Evolutionary conservation across 1,140 invertebrate species (phyloP).

Genomic region (Cotesia typhae): DNA sequence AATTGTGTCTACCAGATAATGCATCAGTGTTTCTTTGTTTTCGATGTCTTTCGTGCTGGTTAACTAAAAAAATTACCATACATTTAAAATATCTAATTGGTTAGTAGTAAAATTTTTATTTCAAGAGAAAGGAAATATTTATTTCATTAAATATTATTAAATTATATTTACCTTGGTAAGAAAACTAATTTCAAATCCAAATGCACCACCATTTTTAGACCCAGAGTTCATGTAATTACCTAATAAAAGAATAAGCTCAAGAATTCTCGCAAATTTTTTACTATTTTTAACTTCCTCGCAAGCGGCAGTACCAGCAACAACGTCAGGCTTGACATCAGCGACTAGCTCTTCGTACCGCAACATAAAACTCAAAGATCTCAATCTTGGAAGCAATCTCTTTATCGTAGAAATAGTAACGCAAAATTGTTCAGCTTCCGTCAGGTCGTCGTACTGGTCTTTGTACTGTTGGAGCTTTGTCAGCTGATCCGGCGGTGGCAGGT

Average conservation of each 20-base stretch:
- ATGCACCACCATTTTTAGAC: slow-evolving; percentile 90
- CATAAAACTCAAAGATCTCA: slow-evolving; percentile 92
- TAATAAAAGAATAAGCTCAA: slow-evolving; percentile 89
- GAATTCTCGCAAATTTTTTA: slow-evolving; percentile 87
- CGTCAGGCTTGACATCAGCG: slow-evolving; percentile 92
- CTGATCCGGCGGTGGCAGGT: slow-evolving; percentile 89
- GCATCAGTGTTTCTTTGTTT: slow-evolving; percentile 91
- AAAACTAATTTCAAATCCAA: slow-evolving; percentile 97
- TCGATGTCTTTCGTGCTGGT: slow-evolving; percentile 94
- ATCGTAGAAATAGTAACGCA: slow-evolving; percentile 85
- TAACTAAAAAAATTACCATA: slow-evolving; percentile 70
- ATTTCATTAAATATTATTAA: too few species aligned
- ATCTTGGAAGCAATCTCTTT: slow-evolving; percentile 85
- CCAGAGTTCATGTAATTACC: slow-evolving; percentile 97
- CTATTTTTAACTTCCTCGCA: slow-evolving; percentile 94
- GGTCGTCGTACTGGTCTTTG: slow-evolving; percentile 79
- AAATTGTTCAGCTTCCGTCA: slow-evolving; percentile 95
- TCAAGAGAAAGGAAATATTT: too few species aligned
- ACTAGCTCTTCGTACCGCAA: slow-evolving; percentile 84
- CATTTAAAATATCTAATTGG: slow-evolving; percentile 28
- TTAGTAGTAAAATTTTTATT: slow-evolving; percentile 1
- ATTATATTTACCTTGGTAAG: slow-evolving; percentile 81
- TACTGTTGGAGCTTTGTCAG: slow-evolving; percentile 83
- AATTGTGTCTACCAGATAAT: slow-evolving; percentile 89
- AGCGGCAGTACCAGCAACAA: slow-evolving; percentile 93